Evolutionary conservation across 1,140 invertebrate species (phyloP), one percentile per base, ranked within the genome.

Genomic region (Bicyclus anynana): DNA sequence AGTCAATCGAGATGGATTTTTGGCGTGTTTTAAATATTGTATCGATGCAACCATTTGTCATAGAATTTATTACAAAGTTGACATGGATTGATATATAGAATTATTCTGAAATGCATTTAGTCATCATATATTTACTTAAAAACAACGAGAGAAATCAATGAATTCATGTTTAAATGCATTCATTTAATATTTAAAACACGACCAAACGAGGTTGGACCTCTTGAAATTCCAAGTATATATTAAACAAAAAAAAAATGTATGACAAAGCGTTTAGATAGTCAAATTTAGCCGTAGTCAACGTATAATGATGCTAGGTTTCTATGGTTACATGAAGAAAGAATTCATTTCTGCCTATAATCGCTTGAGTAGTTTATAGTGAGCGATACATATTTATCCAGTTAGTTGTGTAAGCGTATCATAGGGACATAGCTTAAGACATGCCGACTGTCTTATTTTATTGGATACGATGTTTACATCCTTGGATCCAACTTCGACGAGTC

Each of bases 271-370:
- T 44, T 82, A 82, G 79, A 78, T 82, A 82, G 79, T 58, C 62
- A 77, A 82, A 78, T 80, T 70, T 82, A 82, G 75, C 54, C 62
- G 55, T 81, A 81, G 69, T 71, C 64, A 57, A 65, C 67, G 68
- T 77, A 71, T 69, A 69, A 70, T 62, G 66, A 70, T 62, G 67
- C 70, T 80, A 74, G 72, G 58, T 55, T 65, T 64, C 48, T 60
- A 69, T 48, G 67, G 60, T 68, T 67, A 64, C 66, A 67, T 59
- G 54, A 65, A 64, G 60, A 68, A 67, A 49, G 53, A 65, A 62
- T 72, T 72, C 48, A 65, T 76, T 77, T 60, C 67, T 51, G 79
- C 77, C 79, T 82, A 75, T 74, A 74, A 67, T 70, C 68, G 79
- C 79, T 80, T 80, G 44, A 64, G 65, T 80, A 80, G 77, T 23